Evolutionary conservation across 2,797 vertebrate species (phyloP), one percentile per base, ranked within the genome.

Genomic region (Chromobotia macracanthus): DNA sequence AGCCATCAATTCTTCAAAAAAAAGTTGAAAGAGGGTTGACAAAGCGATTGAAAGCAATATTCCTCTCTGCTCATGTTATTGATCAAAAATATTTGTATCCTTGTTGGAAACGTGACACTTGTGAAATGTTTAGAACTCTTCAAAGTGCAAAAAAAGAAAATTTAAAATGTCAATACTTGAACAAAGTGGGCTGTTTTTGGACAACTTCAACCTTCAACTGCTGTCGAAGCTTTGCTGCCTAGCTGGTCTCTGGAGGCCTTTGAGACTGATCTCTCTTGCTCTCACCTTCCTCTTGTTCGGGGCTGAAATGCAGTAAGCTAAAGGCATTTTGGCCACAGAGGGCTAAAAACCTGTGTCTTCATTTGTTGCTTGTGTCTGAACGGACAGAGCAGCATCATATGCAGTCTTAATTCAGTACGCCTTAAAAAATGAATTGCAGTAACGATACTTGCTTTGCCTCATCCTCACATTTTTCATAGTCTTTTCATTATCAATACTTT

Each of bases 361-460:
- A 79, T 77, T 66, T 80, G 44, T 75, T 69, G 46, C 74, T 81
- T 38, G 65, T 73, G 51, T 80, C 58, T 78, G 51, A 74, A 86
- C 72, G 70, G 84, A 81, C 83, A 67, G 68, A 77, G 71, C 68
- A 68, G 51, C 74, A 15, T 48, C 81, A 50, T 77, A 50, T 87
- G 83, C 79, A 84, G 84, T 89, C 77, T 86, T 84, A 77, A 64
- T 85, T 77, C 73, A 67, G 86, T 83, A 85, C 86, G 91, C 91
- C 92, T 93, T 93, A 91, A 79, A 77, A 68, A 61, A 72, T 2
- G 21, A 63, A 63, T 70, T 21, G 23, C 64, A 38, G 60, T 35
- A 18, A 44, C 38, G 28, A 51, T 64, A 51, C 46, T 75, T 60
- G 75, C 65, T 77, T 56, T 5, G 69, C 69, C 25, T 79, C 77